Conservation (phyloP, 2,113 vertebrate species). For the Heterotis niloticus region DNA sequence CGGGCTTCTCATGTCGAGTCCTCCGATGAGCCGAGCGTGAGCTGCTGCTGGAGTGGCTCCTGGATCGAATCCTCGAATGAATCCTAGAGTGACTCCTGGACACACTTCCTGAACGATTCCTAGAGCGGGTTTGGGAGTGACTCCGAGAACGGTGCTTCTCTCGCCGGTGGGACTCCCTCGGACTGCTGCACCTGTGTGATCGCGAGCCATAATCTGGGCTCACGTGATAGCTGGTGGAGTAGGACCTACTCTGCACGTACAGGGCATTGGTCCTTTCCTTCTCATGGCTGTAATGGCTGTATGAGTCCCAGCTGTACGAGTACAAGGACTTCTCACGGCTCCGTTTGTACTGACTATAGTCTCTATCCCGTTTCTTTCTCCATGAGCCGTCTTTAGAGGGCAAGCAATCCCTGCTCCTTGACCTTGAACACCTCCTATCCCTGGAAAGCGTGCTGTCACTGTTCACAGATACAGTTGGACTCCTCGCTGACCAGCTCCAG, state of each 20-base stretch:
- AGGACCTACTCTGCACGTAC: constrained; percentile 50
- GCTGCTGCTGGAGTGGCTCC: constrained; percentile 55
- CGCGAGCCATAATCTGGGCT: constrained; percentile 64
- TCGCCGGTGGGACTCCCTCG: constrained; percentile 56
- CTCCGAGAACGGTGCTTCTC: constrained; percentile 52
- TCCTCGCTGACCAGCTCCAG: constrained; percentile 55
- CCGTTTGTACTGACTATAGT: constrained; percentile 58
- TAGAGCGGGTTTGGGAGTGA: constrained; percentile 54
- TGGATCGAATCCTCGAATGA: constrained; percentile 31
- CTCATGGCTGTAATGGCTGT: constrained; percentile 61
- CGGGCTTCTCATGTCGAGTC: constrained; percentile 66
- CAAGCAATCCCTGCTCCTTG: constrained; percentile 58
- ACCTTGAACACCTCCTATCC: constrained; percentile 60
- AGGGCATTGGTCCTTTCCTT: constrained; percentile 60
- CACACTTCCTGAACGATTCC: constrained; percentile 55
- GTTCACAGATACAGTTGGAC: constrained; percentile 59
- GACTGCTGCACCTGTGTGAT: constrained; percentile 48
- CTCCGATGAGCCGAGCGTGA: constrained; percentile 53
- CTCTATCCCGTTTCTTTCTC: constrained; percentile 62
- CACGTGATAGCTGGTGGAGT: constrained; percentile 56
- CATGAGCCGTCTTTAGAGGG: constrained; percentile 45
- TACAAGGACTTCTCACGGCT: constrained; percentile 49
- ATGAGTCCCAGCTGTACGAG: constrained; percentile 61
- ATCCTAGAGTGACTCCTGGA: constrained; percentile 33
- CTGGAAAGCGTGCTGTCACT: constrained; percentile 59